Evolutionary conservation across 2,888 invertebrate genomes (phyloP).

Genomic region (Clivina fossor): DNA sequence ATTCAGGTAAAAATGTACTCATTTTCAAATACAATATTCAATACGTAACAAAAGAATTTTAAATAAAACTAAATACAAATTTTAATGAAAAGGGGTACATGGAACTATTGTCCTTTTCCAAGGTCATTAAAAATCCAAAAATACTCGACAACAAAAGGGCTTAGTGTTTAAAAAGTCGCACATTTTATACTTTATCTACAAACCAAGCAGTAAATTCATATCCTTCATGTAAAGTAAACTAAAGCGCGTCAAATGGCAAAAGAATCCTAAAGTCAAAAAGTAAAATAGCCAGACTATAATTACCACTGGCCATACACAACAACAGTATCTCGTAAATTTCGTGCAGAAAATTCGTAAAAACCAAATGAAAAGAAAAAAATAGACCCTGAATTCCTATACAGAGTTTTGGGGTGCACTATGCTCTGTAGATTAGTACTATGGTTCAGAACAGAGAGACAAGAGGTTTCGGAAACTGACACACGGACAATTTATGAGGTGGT

Average conservation of each 20-base stretch:
- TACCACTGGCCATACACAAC: constrained; percentile 24
- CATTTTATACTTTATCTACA: not conserved
- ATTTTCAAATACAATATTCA: too few relatives aligned
- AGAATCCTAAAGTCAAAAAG: constrained; percentile 19
- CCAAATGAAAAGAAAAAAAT: constrained; percentile 29
- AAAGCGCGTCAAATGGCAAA: not conserved
- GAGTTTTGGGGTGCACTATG: too few relatives aligned
- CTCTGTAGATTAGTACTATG: too few relatives aligned
- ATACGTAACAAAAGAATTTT: too few relatives aligned
- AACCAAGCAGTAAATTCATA: not conserved
- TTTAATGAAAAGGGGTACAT: too few relatives aligned
- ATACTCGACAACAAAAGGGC: too few relatives aligned
- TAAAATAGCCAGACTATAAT: constrained; percentile 15
- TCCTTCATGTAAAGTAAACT: not conserved
- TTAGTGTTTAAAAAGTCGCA: too few relatives aligned
- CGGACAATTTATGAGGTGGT: constrained; percentile 27
- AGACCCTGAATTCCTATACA: too few relatives aligned
- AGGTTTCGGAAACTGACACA: constrained; percentile 27
- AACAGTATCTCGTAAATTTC: constrained; percentile 37
- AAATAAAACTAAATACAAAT: too few relatives aligned
- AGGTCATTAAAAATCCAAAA: too few relatives aligned
- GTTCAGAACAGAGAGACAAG: not conserved
- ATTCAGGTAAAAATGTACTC: too few relatives aligned
- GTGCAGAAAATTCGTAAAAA: constrained; percentile 36
- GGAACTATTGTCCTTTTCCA: too few relatives aligned